phyloP scores from a whole-genome alignment of 2,797 vertebrate genomes.

The Adelosebastes latens region DNA sequence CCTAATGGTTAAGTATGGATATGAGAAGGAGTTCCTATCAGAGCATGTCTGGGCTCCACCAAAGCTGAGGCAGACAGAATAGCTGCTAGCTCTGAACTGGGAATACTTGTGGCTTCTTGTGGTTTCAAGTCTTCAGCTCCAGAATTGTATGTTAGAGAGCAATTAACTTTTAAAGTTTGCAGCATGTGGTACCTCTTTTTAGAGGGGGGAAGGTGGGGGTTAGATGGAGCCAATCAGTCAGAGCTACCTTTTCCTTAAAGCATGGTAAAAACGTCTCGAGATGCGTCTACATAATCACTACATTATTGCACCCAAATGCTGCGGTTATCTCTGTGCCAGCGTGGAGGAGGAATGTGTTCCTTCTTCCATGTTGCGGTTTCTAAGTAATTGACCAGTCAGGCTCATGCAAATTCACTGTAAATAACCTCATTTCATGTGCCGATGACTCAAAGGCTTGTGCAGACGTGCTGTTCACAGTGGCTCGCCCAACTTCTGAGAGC shows the following conservation, averaged over 20 bases:
- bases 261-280: constrained; percentile 34
- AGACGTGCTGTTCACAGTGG: constrained; percentile 44
- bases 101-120: constrained; percentile 83
- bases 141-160: constrained; percentile 83
- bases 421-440: constrained; percentile 62
- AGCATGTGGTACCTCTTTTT: constrained; percentile 78
- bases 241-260: constrained; percentile 53
- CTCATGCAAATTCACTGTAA: constrained; percentile 66
- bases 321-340: constrained; percentile 34
- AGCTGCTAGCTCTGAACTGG: constrained; percentile 71
- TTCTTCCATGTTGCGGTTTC: constrained; percentile 34
- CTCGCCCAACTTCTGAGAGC: constrained; percentile 33
- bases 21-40: constrained; percentile 14
- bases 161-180: constrained; percentile 85
- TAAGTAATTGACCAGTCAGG: constrained; percentile 50
- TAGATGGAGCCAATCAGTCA: constrained; percentile 54
- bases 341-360: constrained; percentile 32
- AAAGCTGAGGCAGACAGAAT: constrained; percentile 66
- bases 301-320: constrained; percentile 37
- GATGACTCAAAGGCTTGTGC: constrained; percentile 68
- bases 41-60: constrained; percentile 69
- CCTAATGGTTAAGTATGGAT: constrained; percentile 23
- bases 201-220: constrained; percentile 35
- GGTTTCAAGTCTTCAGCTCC: constrained; percentile 79
- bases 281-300: neutral